These are phyloP conservation scores for Leptinotarsa juncta DNA, from an alignment of 2,888 invertebrate genomes.

Conservation along the genomic window DNA sequence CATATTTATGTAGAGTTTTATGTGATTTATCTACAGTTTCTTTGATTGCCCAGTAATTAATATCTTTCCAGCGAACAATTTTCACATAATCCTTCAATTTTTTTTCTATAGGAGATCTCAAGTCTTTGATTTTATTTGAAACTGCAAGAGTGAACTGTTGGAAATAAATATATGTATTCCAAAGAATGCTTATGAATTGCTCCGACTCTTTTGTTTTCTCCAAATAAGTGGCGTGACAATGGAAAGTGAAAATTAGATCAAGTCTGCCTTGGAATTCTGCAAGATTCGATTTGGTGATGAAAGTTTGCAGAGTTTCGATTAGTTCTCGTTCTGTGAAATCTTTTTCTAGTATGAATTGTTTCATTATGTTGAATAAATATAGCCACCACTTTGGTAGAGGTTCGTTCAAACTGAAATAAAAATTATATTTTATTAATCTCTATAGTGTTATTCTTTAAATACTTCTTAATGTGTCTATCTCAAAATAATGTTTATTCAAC, in stretches of 20 bases:
- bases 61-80: constrained; percentile 94
- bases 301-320: constrained; percentile 77
- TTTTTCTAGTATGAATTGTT: constrained; percentile 69
- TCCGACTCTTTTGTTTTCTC: constrained; percentile 59
- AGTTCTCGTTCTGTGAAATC: constrained; percentile 62
- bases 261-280: constrained; percentile 87
- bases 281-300: constrained; percentile 84
- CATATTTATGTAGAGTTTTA: constrained; percentile 85
- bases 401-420: constrained; percentile 70
- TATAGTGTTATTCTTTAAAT: too few species aligned
- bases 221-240: constrained; percentile 80
- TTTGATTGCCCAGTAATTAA: constrained; percentile 93
- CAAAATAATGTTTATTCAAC: too few species aligned
- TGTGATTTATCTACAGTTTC: constrained; percentile 91
- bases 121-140: constrained; percentile 72
- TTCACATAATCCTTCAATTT: constrained; percentile 93
- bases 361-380: constrained; percentile 80
- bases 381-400: constrained; percentile 91
- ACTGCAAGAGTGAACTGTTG: constrained; percentile 80
- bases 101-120: constrained; percentile 88
- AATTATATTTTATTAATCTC: neutral
- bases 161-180: constrained; percentile 89
- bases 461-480: too few species aligned
- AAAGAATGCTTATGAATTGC: constrained; percentile 75
- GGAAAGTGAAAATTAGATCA: constrained; percentile 82